These are phyloP conservation scores for Stenodema calcarata DNA, from an alignment of 2,888 invertebrate genomes.

Conservation along the genomic window DNA sequence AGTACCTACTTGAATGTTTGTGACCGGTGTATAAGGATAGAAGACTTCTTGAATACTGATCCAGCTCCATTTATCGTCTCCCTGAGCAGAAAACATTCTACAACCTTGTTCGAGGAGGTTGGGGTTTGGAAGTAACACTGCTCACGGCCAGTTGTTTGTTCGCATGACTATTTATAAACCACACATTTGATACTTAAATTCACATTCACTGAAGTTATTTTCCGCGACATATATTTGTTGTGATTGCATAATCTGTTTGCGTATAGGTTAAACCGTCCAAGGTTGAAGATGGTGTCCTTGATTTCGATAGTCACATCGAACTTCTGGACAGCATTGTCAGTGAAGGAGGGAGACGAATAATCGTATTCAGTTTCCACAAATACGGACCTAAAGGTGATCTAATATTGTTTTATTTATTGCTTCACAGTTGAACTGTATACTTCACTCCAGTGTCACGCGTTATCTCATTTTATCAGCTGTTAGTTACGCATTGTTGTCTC, in stretches of 20 bases:
- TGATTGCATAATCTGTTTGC: conserved; percentile 36
- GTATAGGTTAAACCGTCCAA: conserved; percentile 45
- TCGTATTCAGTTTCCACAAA: conserved; percentile 44
- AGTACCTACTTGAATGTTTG: no score
- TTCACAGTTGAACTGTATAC: background rate
- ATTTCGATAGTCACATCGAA: conserved; percentile 46
- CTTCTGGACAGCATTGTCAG: conserved; percentile 40
- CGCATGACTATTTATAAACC: background rate
- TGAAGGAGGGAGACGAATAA: conserved; percentile 36
- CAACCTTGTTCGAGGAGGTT: background rate
- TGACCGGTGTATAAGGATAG: background rate
- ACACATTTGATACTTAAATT: background rate
- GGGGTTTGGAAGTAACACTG: background rate
- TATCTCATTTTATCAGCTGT: conserved; percentile 28
- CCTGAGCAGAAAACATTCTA: background rate
- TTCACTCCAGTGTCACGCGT: background rate
- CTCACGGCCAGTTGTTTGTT: background rate
- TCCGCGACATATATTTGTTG: background rate
- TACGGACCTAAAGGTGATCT: conserved; percentile 44
- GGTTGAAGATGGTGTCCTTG: conserved; percentile 46
- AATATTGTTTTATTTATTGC: background rate
- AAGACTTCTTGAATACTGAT: no score
- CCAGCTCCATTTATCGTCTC: background rate
- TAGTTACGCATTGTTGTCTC: conserved; percentile 36
- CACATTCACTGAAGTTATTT: background rate